A percentile compares a stretch with the other conserved stretches of the same genome.
phyloP scores from a whole-genome alignment of 2,888 invertebrate genomes.

The Drosophila helvetica region DNA sequence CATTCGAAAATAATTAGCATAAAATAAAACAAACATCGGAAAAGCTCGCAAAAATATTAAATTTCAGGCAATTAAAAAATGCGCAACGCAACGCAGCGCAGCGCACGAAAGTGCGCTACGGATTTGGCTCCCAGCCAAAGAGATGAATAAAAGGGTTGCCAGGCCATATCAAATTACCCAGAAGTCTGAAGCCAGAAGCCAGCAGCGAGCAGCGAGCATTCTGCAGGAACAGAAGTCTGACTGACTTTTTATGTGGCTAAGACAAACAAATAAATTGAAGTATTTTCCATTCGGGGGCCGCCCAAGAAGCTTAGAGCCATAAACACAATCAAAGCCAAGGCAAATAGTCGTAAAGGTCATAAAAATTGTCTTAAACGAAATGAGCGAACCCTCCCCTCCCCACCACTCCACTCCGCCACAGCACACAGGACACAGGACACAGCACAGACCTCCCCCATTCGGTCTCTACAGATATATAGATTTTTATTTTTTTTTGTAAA shows the following conservation, averaged over 20 bases:
- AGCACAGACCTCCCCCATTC: conserved; percentile 7
- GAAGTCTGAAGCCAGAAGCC: conserved; percentile 3
- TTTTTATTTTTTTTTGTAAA: conserved; percentile 53
- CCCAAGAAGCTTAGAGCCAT: conserved; percentile 57
- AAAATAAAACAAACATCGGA: conserved; percentile 52
- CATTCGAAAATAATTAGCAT: conserved; percentile 74
- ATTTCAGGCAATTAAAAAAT: conserved; percentile 78
- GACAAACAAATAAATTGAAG: conserved; percentile 74
- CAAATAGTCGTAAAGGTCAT: conserved; percentile 80
- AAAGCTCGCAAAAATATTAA: conserved; percentile 65
- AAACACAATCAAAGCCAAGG: conserved; percentile 68
- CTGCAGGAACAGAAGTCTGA: not conserved
- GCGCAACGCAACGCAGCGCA: conserved; percentile 38
- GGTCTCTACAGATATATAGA: not conserved
- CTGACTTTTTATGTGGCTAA: conserved; percentile 57
- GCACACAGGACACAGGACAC: not conserved
- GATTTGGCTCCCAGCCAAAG: conserved; percentile 47
- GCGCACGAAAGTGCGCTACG: conserved; percentile 61
- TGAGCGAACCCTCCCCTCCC: conserved; percentile 36
- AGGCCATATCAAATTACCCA: conserved; percentile 59
- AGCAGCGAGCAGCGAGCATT: too few species aligned
- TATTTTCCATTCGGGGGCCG: conserved; percentile 44
- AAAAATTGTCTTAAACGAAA: conserved; percentile 77
- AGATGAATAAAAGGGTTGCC: conserved; percentile 20
- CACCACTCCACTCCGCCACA: not conserved